Percentiles rank a stretch among this genome's conserved stretches.
These are phyloP conservation scores for Ascaphus truei DNA, from an alignment of 2,113 vertebrate genomes.

Conservation along the genomic window DNA sequence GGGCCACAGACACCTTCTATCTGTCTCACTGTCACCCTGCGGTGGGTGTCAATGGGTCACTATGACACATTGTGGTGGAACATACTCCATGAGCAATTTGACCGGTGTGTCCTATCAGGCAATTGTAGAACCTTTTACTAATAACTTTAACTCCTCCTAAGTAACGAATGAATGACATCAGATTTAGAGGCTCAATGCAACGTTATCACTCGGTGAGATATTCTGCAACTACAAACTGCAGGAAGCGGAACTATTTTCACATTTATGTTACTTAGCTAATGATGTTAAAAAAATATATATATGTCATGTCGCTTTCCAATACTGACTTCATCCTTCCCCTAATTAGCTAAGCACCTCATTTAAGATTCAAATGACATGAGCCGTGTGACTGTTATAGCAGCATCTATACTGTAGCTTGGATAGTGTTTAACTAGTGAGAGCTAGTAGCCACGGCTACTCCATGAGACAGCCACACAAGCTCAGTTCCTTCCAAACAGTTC, in stretches of 20 bases:
- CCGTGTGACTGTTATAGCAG: not conserved
- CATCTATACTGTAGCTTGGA: not conserved
- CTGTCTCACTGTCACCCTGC: no score
- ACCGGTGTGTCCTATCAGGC: no score
- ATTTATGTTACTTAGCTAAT: not conserved
- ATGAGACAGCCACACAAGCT: no score
- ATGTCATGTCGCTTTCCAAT: slow-evolving; percentile 7
- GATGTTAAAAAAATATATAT: slow-evolving; percentile 25
- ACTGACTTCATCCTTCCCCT: slow-evolving; percentile 4
- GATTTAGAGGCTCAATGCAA: not conserved
- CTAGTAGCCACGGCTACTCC: no score
- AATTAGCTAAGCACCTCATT: slow-evolving; percentile 25
- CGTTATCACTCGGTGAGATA: not conserved
- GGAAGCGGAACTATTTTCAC: not conserved
- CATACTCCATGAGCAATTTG: no score
- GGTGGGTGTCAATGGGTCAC: no score
- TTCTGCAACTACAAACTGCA: not conserved
- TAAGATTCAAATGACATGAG: not conserved
- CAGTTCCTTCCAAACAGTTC: no score
- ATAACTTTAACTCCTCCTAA: no score
- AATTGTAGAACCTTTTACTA: no score
- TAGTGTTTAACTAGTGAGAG: slow-evolving; percentile 5
- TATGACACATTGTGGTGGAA: no score
- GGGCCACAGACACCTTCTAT: no score
- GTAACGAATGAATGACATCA: no score